Base-by-base conservation (phyloP, 1,140 invertebrate species). In the Bombus waltoni region DNA sequence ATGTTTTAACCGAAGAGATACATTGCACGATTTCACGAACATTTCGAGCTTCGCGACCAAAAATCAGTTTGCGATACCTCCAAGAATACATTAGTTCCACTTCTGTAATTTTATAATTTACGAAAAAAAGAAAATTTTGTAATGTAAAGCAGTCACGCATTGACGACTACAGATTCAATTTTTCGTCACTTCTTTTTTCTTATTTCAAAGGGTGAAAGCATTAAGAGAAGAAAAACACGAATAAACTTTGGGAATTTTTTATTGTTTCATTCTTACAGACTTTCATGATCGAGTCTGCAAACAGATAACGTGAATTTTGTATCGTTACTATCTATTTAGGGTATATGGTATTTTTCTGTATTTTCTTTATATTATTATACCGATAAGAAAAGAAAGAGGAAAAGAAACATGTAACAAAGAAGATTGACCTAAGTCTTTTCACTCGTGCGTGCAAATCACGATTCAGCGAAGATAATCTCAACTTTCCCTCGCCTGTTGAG, bases 291-390 rank as follows among this genome's bases (percentile, higher is more conserved):
- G 42, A 25, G 3, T 18, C 28, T 88, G 57, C 22, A 40, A 71
- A 57, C 11, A 28, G n/a, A 73, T 28, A 78, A 83, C 59, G 59
- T 81, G 70, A 66, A 89, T 88, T 91, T 89, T 89, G 73, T 91
- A 89, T 73, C 87, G 35, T 75, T 86, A 82, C 22, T 86, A 75
- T 62, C 62, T 88, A 35, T 71, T 75, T 75, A 76, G 44, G 81
- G 80, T 87, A 85, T 77, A 83, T 87, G 77, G 85, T 89, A 88
- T 42, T 79, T 90, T 87, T 83, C 87, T 91, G 79, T 91, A 90
- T 85, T 87, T 86, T 83, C 72, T 89, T 90, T 87, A 78, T 78
- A 66, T 62, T 62, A 84, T 85, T 79, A 72, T 72, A 85, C 15
- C 18, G 53, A 87, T 86, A 88, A 32, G 32, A 87, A 89, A 65